Conservation (phyloP, 2,888 invertebrate species). For the Frankliniella intonsa region DNA sequence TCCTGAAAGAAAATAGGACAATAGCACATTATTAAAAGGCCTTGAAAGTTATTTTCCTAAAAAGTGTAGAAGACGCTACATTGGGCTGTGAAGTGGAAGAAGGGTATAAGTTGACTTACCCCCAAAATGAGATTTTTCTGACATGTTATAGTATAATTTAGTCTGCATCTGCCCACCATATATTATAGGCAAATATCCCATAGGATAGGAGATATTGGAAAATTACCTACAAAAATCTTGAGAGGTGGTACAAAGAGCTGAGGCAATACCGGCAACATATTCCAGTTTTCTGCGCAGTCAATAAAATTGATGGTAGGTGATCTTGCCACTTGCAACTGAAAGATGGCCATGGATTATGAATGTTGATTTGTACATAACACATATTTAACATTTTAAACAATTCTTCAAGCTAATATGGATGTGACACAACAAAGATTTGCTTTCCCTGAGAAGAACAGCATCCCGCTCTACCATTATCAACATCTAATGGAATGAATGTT, state of each 20-base stretch:
- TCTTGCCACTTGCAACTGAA: constrained; percentile 4
- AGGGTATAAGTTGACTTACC: no score
- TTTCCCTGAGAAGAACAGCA: constrained; percentile 51
- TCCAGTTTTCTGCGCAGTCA: constrained; percentile 53
- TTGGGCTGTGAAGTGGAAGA: no score
- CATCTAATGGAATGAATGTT: constrained; percentile 55
- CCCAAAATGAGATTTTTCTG: no score
- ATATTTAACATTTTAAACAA: no score
- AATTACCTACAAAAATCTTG: constrained; percentile 53
- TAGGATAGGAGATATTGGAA: no score
- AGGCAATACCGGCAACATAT: constrained; percentile 52
- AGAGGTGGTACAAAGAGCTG: constrained; percentile 52
- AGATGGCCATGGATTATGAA: background rate
- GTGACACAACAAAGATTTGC: constrained; percentile 51
- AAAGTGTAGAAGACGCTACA: no score
- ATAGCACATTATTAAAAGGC: no score
- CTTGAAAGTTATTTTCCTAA: no score
- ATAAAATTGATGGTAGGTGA: constrained; percentile 53
- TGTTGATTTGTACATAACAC: background rate
- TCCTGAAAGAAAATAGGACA: no score
- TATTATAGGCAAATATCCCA: no score
- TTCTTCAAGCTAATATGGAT: constrained; percentile 48
- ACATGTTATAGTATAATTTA: no score
- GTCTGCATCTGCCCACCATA: no score
- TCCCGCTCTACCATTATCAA: constrained; percentile 54